phyloP scores from a whole-genome alignment of 2,797 vertebrate genomes.

The Vultur gryphus region DNA sequence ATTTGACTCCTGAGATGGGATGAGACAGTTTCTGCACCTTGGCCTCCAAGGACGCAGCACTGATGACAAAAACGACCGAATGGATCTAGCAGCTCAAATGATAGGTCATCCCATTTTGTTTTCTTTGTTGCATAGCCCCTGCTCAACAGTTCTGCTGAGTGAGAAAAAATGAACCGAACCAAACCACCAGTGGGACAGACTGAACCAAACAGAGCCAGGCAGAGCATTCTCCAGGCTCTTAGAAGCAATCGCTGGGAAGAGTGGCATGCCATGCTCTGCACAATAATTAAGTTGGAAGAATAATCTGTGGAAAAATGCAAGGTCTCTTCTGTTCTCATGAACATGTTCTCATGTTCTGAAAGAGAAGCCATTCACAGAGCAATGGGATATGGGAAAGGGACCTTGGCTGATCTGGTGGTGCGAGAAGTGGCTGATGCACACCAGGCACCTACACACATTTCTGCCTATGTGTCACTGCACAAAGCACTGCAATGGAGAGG shows the following conservation, averaged over 20 bases:
- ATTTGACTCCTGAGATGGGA: not conserved
- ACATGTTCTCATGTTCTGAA: not conserved
- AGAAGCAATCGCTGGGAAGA: not conserved
- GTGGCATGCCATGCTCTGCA: not conserved
- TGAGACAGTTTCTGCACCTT: not conserved
- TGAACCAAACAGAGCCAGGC: not conserved
- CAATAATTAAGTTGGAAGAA: not conserved
- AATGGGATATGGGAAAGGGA: not conserved
- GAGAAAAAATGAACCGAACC: not conserved
- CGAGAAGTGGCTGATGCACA: not conserved
- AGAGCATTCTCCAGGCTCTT: not conserved
- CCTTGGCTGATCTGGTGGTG: not conserved
- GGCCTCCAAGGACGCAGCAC: not conserved
- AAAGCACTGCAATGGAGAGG: not conserved
- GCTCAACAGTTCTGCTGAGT: not conserved
- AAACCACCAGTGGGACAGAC: not conserved
- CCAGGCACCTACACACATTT: not conserved
- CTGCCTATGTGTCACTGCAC: not conserved
- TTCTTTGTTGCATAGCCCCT: not conserved
- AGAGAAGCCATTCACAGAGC: not conserved
- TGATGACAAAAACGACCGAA: not conserved
- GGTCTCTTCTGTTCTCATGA: not conserved
- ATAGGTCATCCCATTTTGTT: not conserved
- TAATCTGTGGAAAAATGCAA: not conserved
- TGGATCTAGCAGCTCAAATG: not conserved